phyloP scores from a whole-genome alignment of 2,797 vertebrate genomes.

The Crypturellus tataupa region DNA sequence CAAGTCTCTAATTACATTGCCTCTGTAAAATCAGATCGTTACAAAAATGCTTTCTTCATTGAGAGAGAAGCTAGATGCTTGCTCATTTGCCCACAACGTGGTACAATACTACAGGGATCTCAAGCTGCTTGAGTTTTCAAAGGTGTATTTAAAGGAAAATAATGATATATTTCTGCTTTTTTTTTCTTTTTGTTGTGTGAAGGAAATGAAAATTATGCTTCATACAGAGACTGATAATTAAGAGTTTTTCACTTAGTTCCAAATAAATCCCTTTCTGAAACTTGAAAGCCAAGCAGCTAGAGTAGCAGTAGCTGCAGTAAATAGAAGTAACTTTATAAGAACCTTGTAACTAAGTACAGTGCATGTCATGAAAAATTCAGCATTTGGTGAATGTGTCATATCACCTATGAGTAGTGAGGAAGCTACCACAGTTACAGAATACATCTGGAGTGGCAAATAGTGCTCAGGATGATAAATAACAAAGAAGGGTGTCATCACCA shows the following conservation, averaged over 20 bases:
- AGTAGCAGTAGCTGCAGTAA: background rate
- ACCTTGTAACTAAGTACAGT: background rate
- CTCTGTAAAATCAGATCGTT: background rate
- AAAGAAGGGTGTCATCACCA: background rate
- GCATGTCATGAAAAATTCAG: background rate
- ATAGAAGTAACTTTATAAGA: background rate
- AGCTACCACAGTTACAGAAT: background rate
- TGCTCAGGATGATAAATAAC: background rate
- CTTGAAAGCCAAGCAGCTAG: background rate
- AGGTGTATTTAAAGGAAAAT: constrained; percentile 25
- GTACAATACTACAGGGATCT: background rate
- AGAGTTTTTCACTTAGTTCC: constrained; percentile 2
- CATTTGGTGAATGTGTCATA: background rate
- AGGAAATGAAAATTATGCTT: constrained; percentile 41
- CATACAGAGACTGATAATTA: background rate
- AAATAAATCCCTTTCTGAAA: background rate
- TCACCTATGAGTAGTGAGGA: accelerated
- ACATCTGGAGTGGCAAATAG: accelerated
- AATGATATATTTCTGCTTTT: background rate
- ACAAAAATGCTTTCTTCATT: constrained; percentile 1
- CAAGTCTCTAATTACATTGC: constrained; percentile 44
- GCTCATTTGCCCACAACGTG: background rate
- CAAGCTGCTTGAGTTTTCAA: constrained; percentile 30
- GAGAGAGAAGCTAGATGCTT: background rate
- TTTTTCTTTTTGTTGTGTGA: background rate